Base-by-base conservation (phyloP, 2,888 invertebrate species). In the Himalopsyche anomala region DNA sequence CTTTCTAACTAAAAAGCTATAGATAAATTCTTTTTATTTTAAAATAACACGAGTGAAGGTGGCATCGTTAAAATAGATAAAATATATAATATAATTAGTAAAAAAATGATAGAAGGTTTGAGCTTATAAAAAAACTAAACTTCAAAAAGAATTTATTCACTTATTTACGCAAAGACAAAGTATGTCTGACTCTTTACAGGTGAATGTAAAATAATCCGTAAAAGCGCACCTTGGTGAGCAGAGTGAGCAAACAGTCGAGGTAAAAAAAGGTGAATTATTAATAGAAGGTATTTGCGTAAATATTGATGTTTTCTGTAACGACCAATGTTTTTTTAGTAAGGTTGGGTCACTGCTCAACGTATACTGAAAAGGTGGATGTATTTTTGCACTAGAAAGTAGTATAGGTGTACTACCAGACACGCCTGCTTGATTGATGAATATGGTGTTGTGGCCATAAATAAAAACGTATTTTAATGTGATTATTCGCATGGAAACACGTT, bases 191-290 rank as follows among this genome's bases (percentile, higher is more conserved):
- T 62, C 62, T 8, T 62, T 6, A 19, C 62, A 19, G 62, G n/a
- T 19, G 8, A 19, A 62, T 62, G 28, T 62, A 62, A 62, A 62
- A 62, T 62, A 62, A 62, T 62, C 62, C 62, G n/a, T 19, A 12
- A 62, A 62, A 62, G 62, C 62, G 11, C 62, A 62, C 62, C 62
- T 62, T 62, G 6, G 62, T 62, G 62, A 11, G 62, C 62, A 62
- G 9, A 19, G 62, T 28, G 62, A 62, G 62, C 62, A 62, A 62
- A 19, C 62, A 62, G 62, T 6, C 28, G 62, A 62, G 19, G 62
- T 62, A 62, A 62, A 62, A 55, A 51, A 62, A 62, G n/a, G 62
- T 62, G 62, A 62, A 62, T 62, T 62, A 62, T 62, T 62, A 62
- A 62, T 62, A 62, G 62, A 62, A 62, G 62, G 28, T 62, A 62